These are phyloP conservation scores for Osmoderma eremita DNA, from an alignment of 2,888 invertebrate species.

Conservation along the genomic window DNA sequence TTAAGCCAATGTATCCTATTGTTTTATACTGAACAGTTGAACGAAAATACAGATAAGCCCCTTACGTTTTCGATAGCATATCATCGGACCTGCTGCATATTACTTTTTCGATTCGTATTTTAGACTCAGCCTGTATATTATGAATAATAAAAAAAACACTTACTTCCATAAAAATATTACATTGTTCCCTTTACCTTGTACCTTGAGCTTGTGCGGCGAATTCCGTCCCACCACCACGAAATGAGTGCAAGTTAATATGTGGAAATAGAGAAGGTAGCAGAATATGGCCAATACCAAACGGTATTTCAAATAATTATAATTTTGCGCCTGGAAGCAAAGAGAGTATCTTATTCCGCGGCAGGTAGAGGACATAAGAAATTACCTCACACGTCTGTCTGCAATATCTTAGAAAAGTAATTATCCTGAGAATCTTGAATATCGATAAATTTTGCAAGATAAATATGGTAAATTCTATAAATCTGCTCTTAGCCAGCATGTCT, in stretches of 20 bases:
- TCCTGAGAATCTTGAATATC: slow-evolving; percentile 13
- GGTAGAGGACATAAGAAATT: not conserved
- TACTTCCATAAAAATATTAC: slow-evolving; percentile 21
- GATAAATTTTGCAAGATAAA: slow-evolving; percentile 9
- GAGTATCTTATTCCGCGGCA: too few species aligned
- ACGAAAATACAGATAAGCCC: too few species aligned
- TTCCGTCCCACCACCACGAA: slow-evolving; percentile 21
- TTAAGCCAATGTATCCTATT: too few species aligned
- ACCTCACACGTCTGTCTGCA: slow-evolving; percentile 21
- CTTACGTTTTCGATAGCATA: too few species aligned
- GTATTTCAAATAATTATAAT: slow-evolving; percentile 12
- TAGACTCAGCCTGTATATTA: not conserved
- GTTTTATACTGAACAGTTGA: too few species aligned
- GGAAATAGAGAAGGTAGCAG: slow-evolving; percentile 37
- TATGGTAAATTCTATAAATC: not conserved
- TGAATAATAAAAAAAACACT: not conserved
- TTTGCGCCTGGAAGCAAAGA: slow-evolving; percentile 10
- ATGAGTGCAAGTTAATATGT: slow-evolving; percentile 32
- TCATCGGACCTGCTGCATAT: too few species aligned
- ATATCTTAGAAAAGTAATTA: slow-evolving; percentile 27
- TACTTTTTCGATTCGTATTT: not conserved
- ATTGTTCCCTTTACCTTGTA: not conserved
- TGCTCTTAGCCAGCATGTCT: not conserved
- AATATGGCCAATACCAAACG: slow-evolving; percentile 9
- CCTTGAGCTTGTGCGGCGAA: not conserved